Base-by-base conservation (phyloP, 2,113 vertebrate genomes). In the Psephotus haematonotus region DNA sequence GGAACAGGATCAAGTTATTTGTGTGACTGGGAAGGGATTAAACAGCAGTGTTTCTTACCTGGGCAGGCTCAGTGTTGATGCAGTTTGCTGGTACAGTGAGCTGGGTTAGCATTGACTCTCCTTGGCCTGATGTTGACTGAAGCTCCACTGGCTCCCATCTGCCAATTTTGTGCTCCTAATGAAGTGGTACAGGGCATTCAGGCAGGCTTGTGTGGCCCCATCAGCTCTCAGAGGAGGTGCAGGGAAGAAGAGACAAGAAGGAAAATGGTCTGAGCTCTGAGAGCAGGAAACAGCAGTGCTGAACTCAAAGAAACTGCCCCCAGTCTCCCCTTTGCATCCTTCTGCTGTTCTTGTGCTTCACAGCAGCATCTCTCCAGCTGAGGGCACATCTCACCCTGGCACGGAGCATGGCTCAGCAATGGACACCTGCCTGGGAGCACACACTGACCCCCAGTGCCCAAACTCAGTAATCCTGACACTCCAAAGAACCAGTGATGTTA, bases 101-200 rank as follows among this genome's bases (percentile, higher is more conserved):
- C 64, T 15, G 70, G 33, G 4, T 7, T 37, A 11, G 68, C 74
- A 64, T 82, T 4, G 10, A 12, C 17, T 62, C 29, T 37, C 23
- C 17, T 35, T 72, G 28, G 44, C 44, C 10, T 7, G 1, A 3
- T 7, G 55, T 29, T 6, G 64, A 19, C 9, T 1, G 4, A 10
- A 29, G 60, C 28, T 69, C 74, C 3, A 3, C 74, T n/a, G 59
- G 44, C 67, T 72, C 62, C 17, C 10, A 7, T 41, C 27, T 15
- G n/a, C 31, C 50, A 59, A 0, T 11, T 24, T 13, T 2, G 0
- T 70, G 65, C 33, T 29, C 1, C 2, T 5, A 44, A 31, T 25
- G 65, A 37, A 49, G 44, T 1, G 3, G 11, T 2, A 4, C 64
- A 22, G 41, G 46, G 81, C 3, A 16, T 1, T 2, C 39, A 10